A percentile compares a stretch with the other conserved stretches of the same genome.
Evolutionary conservation across 2,888 invertebrate genomes (phyloP).

Genomic region (Hydriomena furcata): DNA sequence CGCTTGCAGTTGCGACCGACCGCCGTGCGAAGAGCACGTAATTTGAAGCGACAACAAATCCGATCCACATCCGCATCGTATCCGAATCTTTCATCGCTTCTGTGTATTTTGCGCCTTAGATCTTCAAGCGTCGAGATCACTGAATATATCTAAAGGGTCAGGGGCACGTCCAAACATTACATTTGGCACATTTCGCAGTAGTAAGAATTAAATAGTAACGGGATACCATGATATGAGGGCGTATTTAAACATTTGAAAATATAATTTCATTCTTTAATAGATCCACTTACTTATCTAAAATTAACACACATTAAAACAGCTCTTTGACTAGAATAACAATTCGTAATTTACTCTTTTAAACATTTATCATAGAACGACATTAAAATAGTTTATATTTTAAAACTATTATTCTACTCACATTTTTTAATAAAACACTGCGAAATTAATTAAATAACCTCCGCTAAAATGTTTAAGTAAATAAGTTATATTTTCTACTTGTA

Average conservation of each 20-base stretch:
- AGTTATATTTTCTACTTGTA: not conserved
- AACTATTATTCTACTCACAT: conserved; percentile 21
- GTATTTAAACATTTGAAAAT: conserved; percentile 13
- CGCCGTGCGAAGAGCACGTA: too few species aligned
- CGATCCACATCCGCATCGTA: too few species aligned
- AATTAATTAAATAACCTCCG: conserved; percentile 8
- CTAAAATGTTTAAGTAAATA: conserved; percentile 1
- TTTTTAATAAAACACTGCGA: conserved; percentile 16
- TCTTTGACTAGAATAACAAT: conserved; percentile 78
- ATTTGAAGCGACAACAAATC: too few species aligned
- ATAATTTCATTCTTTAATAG: conserved; percentile 41
- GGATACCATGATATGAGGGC: too few species aligned
- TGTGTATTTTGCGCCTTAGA: too few species aligned
- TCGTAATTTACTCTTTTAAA: conserved; percentile 61
- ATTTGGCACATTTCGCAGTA: too few species aligned
- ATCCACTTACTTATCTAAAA: conserved; percentile 45
- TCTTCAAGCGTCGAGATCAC: too few species aligned
- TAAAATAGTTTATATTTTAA: conserved; percentile 46
- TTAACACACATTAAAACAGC: conserved; percentile 71
- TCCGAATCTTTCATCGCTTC: too few species aligned
- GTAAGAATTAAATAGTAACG: too few species aligned
- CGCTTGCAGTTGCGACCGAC: too few species aligned
- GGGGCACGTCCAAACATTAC: too few species aligned
- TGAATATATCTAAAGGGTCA: too few species aligned
- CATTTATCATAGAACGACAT: conserved; percentile 69